A percentile compares a stretch with the other conserved stretches of the same genome.
Conservation (phyloP, 2,888 invertebrate genomes). For the Elysia crispata region DNA sequence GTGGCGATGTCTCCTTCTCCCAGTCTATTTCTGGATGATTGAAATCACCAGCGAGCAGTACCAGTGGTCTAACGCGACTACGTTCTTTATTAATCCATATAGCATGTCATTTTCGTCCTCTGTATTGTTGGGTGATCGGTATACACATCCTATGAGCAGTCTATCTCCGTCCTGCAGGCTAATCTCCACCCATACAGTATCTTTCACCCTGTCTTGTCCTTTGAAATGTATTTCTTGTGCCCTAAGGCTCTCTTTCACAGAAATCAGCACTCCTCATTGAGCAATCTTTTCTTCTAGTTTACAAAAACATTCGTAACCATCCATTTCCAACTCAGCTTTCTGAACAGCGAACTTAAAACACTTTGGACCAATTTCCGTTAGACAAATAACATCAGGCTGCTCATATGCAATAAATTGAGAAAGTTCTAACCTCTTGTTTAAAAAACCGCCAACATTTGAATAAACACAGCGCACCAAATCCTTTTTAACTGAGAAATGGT, state of each 20-base stretch:
- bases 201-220: not conserved
- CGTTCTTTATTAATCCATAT: not conserved
- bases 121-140: constrained; percentile 2
- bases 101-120: not conserved
- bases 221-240: not conserved
- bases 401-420: not conserved
- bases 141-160: constrained; percentile 25
- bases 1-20: not conserved
- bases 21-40: not conserved
- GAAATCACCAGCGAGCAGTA: not conserved
- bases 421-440: not conserved
- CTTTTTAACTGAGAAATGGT: not conserved
- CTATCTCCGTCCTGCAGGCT: not conserved
- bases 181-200: not conserved
- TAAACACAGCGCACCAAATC: not conserved
- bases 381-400: not conserved
- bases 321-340: not conserved
- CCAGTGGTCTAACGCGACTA: not conserved
- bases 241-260: not conserved
- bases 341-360: not conserved
- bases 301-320: not conserved
- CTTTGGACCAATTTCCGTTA: not conserved
- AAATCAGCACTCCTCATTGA: not conserved
- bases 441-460: not conserved
- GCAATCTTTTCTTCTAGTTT: not conserved